Evolutionary conservation across 2,888 invertebrate species (phyloP).

Genomic region (Drosophila emarginata): DNA sequence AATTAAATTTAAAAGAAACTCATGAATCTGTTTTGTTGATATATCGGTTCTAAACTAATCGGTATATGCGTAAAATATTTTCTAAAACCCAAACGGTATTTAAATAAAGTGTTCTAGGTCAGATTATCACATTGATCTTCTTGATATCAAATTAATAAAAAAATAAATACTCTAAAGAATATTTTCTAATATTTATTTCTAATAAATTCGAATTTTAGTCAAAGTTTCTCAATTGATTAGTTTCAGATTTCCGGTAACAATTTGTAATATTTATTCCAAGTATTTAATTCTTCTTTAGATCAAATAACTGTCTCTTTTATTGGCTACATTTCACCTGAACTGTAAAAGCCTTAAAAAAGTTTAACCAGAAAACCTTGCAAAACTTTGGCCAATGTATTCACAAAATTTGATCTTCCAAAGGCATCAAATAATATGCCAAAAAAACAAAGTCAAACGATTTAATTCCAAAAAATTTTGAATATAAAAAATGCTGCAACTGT

Average conservation of each 20-base stretch:
- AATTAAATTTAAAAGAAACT: no score
- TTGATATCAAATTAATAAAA: no score
- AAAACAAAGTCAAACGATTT: background rate
- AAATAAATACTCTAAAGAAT: no score
- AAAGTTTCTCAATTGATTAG: no score
- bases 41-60: no score
- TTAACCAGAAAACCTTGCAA: background rate
- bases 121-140: no score
- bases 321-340: background rate
- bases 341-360: background rate
- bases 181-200: no score
- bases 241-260: background rate
- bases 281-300: background rate
- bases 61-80: no score
- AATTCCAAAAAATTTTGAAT: background rate
- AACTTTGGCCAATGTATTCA: background rate
- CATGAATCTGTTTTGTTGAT: no score
- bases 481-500: constrained; percentile 47
- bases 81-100: no score
- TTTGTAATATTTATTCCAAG: background rate
- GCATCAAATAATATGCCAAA: background rate
- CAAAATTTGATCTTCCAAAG: constrained; percentile 4
- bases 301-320: background rate
- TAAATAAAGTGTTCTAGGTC: no score
- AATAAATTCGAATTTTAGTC: no score